These are phyloP conservation scores for Branchipolynoe longqiensis DNA, from an alignment of 2,888 invertebrate species.

Conservation along the genomic window DNA sequence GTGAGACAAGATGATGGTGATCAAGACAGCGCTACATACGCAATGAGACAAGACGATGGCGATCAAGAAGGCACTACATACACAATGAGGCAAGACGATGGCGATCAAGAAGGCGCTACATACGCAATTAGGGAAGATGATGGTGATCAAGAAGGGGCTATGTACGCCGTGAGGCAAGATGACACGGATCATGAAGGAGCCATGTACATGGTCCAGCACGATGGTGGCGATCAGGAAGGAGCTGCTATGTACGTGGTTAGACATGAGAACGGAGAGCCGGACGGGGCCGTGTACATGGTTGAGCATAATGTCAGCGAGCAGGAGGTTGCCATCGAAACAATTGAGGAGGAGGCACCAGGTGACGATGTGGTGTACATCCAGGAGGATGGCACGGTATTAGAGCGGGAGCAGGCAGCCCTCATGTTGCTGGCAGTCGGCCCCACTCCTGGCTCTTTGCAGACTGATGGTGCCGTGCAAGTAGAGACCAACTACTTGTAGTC, in stretches of 20 bases:
- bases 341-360: conserved; percentile 41
- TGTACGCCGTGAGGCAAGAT: no score
- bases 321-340: conserved; percentile 9
- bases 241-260: background rate
- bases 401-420: conserved; percentile 1
- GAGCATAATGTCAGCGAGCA: background rate
- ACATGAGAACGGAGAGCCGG: no score
- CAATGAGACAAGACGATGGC: no score
- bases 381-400: conserved; percentile 53
- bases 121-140: no score
- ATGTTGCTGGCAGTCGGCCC: conserved; percentile 4
- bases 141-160: no score
- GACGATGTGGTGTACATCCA: conserved; percentile 46
- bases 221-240: background rate
- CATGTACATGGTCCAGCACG: background rate
- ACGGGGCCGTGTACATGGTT: background rate
- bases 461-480: background rate
- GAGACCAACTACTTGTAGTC: background rate
- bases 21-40: no score
- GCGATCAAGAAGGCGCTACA: no score
- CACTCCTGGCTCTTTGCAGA: background rate
- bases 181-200: no score
- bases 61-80: no score
- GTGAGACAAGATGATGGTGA: no score
- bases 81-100: no score